A percentile compares a stretch with the other conserved stretches of the same genome.
phyloP scores from a whole-genome alignment of 2,888 invertebrate genomes.

The Altica lythri region DNA sequence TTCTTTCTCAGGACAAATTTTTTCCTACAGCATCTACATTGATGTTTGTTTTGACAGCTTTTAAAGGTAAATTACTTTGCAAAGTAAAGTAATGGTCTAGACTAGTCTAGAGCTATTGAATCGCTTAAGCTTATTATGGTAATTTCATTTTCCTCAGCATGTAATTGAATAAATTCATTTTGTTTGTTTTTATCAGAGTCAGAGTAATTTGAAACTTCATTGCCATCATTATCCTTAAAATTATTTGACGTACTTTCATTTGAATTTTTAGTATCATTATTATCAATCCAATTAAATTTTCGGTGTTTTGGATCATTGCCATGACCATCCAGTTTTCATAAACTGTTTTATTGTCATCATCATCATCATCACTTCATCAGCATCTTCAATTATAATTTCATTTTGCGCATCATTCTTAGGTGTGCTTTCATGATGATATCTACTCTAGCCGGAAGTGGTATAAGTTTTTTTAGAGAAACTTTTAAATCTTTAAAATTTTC shows the following conservation, averaged over 20 bases:
- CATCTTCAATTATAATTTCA: too few relatives aligned
- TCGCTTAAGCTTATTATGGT: background rate
- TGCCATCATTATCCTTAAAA: too few relatives aligned
- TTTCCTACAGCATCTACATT: background rate
- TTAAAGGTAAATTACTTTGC: background rate
- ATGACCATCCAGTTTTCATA: background rate
- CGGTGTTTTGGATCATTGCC: background rate
- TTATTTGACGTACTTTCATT: too few relatives aligned
- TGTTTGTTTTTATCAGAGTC: background rate
- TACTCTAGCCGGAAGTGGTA: background rate
- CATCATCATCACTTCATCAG: too few relatives aligned
- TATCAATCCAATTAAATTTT: background rate
- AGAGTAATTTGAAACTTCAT: too few relatives aligned
- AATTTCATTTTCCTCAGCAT: background rate
- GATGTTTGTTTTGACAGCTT: background rate
- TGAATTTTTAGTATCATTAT: too few relatives aligned
- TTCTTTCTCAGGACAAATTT: background rate
- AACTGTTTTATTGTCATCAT: background rate
- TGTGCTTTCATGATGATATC: background rate
- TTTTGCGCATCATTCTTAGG: background rate
- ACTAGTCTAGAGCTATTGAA: background rate
- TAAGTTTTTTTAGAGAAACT: background rate
- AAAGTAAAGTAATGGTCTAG: background rate
- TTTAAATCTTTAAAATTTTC: background rate
- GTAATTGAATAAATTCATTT: too few relatives aligned